phyloP scores from a whole-genome alignment of 2,113 vertebrate genomes.

The Lontra canadensis region DNA sequence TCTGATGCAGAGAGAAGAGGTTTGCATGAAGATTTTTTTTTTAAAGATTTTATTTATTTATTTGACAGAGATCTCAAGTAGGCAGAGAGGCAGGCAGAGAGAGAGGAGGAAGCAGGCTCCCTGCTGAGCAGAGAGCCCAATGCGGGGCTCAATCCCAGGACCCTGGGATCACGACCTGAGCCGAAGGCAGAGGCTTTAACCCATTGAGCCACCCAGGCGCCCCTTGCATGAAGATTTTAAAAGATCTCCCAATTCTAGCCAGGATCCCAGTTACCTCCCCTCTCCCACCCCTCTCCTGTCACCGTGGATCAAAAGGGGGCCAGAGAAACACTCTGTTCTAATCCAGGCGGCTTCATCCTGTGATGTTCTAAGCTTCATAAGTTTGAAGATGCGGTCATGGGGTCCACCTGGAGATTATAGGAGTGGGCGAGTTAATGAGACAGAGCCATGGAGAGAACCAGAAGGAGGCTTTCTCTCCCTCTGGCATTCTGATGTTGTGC shows the following conservation, averaged over 20 bases:
- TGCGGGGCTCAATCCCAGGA: too few relatives aligned
- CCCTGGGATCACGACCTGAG: too few relatives aligned
- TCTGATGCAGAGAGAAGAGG: neutral
- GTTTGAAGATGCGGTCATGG: neutral
- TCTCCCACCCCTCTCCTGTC: neutral
- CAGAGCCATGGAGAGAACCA: neutral
- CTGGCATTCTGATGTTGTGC: rapidly evolving
- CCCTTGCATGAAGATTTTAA: neutral
- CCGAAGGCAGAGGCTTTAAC: too few relatives aligned
- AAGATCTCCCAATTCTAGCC: neutral
- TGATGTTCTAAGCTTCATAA: neutral
- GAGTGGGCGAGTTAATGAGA: neutral
- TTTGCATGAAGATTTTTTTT: neutral
- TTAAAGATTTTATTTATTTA: too few relatives aligned
- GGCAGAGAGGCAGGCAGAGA: too few relatives aligned
- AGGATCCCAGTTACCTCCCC: neutral
- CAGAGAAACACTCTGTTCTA: neutral
- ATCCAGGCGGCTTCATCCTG: neutral
- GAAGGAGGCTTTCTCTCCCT: rapidly evolving
- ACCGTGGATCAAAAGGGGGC: neutral
- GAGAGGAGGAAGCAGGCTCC: too few relatives aligned
- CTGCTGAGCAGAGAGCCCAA: too few relatives aligned
- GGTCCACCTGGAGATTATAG: neutral
- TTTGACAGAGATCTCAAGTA: too few relatives aligned
- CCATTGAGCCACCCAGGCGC: too few relatives aligned